These are phyloP conservation scores for Clarias fuscus DNA, from an alignment of 2,797 vertebrate genomes.

Conservation along the genomic window DNA sequence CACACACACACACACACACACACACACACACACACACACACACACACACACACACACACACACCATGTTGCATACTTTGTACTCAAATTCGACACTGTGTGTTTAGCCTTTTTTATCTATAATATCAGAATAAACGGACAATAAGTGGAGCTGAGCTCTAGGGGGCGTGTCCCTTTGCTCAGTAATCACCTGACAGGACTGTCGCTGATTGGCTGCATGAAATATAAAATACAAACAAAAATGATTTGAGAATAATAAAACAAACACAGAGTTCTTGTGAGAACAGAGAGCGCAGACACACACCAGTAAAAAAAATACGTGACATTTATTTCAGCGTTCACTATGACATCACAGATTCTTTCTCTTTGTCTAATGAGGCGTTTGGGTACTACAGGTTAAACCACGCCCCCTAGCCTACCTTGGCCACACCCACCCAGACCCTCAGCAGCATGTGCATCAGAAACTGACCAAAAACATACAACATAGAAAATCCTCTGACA, in stretches of 20 bases:
- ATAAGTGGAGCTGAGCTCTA: not conserved
- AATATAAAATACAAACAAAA: not conserved
- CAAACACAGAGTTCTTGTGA: not conserved
- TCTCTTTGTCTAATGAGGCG: conserved; percentile 68
- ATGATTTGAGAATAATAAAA: not conserved
- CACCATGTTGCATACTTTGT: not conserved
- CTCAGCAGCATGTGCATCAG: conserved; percentile 58
- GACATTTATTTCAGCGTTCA: conserved; percentile 82
- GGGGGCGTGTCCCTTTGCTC: not conserved
- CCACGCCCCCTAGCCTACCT: conserved; percentile 64
- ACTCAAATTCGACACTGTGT: not conserved
- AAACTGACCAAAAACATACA: conserved; percentile 5
- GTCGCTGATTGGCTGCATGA: conserved; percentile 21
- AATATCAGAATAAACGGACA: not conserved
- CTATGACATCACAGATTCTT: conserved; percentile 67
- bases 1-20: not conserved
- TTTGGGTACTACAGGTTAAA: conserved; percentile 64
- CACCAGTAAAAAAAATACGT: conserved; percentile 77
- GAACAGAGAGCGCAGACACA: conserved; percentile 34
- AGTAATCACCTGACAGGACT: not conserved
- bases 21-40: not conserved
- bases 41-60: too few relatives aligned
- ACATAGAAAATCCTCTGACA: conserved; percentile 4
- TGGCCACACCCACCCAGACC: conserved; percentile 67
- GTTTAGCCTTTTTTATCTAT: not conserved